phyloP scores from a whole-genome alignment of 2,113 vertebrate species.

The Platanista minor region DNA sequence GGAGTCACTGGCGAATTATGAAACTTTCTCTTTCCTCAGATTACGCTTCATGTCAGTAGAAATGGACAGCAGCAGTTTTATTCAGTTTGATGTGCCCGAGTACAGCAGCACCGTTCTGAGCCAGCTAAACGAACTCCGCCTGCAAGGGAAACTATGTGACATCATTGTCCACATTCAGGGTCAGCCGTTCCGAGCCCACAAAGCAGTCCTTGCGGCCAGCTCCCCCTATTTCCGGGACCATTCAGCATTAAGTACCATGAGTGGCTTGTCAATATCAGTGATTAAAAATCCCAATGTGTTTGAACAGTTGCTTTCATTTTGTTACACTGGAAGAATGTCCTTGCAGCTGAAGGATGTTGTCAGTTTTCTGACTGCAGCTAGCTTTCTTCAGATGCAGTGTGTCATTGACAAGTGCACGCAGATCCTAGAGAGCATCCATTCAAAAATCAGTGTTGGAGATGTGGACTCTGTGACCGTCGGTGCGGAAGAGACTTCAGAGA shows the following conservation, averaged over 20 bases:
- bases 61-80: conserved; percentile 98
- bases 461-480: conserved; percentile 86
- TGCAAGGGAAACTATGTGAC: conserved; percentile 98
- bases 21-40: conserved; percentile 77
- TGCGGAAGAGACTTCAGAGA: conserved; percentile 85
- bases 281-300: conserved; percentile 98
- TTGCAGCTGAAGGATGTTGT: conserved; percentile 97
- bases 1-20: conserved; percentile 17
- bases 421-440: conserved; percentile 97
- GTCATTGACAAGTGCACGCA: conserved; percentile 99
- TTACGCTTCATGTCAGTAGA: conserved; percentile 82
- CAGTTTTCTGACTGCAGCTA: conserved; percentile 97
- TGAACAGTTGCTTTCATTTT: conserved; percentile 96
- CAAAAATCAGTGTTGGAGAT: conserved; percentile 92
- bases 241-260: conserved; percentile 97
- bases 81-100: conserved; percentile 99
- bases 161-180: conserved; percentile 99
- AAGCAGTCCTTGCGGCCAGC: conserved; percentile 97
- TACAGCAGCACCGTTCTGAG: conserved; percentile 98
- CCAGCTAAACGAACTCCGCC: conserved; percentile 96
- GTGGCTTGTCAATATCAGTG: conserved; percentile 97
- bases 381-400: conserved; percentile 98
- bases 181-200: conserved; percentile 96
- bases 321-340: conserved; percentile 99
- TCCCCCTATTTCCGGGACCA: conserved; percentile 99